Base-by-base conservation (phyloP, 2,888 invertebrate genomes). In the Tinea semifulvella region DNA sequence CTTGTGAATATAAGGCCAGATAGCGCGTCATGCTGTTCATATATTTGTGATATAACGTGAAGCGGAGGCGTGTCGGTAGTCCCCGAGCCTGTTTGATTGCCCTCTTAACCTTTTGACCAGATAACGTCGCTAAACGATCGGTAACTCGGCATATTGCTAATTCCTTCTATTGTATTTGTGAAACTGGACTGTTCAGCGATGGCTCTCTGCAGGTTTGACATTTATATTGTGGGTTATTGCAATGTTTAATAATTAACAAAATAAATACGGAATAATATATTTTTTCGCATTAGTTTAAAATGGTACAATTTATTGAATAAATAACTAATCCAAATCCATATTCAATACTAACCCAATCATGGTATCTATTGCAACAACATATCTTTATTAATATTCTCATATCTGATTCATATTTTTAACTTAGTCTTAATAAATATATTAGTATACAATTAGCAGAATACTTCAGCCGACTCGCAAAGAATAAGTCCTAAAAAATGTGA, bases 1-100 rank as follows among this genome's bases (percentile, higher is more conserved):
- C 66, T 63, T 62, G 67, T 66, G 70, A 56, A 76, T 79, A 77
- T 73, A 79, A 75, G 63, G 66, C 75, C 77, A 74, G 36, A 36
- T 36, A 36, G 8, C 22, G 40, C 20, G 40, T 22, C 40, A 22
- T 20, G 22, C 20, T 10, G 20, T 20, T 40, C 40, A 40, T 20
- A 22, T 3, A 10, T 17, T 22, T 11, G 40, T 72, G 68, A 72
- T 76, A 74, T 74, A 68, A 69, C 66, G 63, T 55, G 59, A 58
- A 53, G 58, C 56, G 70, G 62, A 76, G 79, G 76, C 72, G 76
- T 75, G 75, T 73, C 27, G 14, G 31, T 36, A 36, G 22, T 42
- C 25, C 36, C 22, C 40, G 10, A 28, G 36, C 3, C 17, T 35
- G 16, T 52, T 50, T 49, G 47, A 51, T 50, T 63, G 57, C 55